Base-by-base conservation (phyloP, 2,797 vertebrate genomes). In the Podargus strigoides region DNA sequence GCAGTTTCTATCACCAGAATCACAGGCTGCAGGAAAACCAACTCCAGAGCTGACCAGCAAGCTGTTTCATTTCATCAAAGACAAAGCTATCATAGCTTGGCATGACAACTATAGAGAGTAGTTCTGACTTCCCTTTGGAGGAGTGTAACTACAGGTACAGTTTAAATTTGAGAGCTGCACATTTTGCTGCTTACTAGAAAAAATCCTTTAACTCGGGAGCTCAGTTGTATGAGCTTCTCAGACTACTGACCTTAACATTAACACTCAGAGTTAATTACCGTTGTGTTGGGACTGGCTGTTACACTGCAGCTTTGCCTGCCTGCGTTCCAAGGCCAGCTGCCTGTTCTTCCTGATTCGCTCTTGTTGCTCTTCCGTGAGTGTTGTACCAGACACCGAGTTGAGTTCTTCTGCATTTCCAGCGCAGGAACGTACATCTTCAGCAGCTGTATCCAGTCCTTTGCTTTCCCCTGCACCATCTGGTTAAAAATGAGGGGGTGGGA, bases 311-410 rank as follows among this genome's bases (percentile, higher is more conserved):
- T 98, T 98, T 1, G 98, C 98, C 34, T 98, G 98, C 77, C 98
- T 97, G 52, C 97, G 98, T 96, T 99, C 98, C 97, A 99, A 97
- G 12, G 99, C 99, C 30, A 97, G 97, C 95, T 96, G 98, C 87
- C 98, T 98, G 97, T 99, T 99, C 87, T 97, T 98, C 97, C 98
- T 97, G 36, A 99, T 99, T 77, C 98, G 98, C 79, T 83, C 73
- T 7, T 95, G 98, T 69, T 99, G 98, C 95, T 99, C 98, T 90
- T 99, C 98, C 0, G 98, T 99, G 37, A 99, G 97, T 7, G 46
- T 47, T 4, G 83, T 6, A 56, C 80, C 52, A 47, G 44, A 36
- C 86, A 95, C 13, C 96, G 98, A 34, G 19, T 68, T 84, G 34
- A 96, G 98, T 28, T 97, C 95, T 79, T 87, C 95, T 36, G 89